Evolutionary conservation across 2,113 vertebrate genomes (phyloP).

Genomic region (Rafetus swinhoei): DNA sequence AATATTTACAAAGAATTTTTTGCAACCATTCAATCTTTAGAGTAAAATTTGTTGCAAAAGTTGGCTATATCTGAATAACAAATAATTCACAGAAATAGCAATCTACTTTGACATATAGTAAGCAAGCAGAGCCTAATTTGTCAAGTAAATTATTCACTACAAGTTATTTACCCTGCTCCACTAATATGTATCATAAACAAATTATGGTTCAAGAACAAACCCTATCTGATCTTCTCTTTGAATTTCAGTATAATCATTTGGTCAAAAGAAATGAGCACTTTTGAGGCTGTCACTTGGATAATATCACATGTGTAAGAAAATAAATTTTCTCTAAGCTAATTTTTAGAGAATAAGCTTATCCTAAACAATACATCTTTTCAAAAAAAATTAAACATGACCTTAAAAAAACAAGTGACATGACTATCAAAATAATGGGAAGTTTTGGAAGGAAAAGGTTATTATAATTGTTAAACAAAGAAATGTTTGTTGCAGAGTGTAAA

Average conservation of each 20-base stretch:
- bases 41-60: conserved; percentile 26
- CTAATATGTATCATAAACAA: conserved; percentile 48
- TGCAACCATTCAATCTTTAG: background rate
- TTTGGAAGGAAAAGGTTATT: background rate
- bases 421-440: background rate
- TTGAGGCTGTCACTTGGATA: background rate
- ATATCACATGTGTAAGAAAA: conserved; percentile 22
- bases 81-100: conserved; percentile 38
- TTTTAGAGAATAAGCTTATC: conserved; percentile 12
- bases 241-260: conserved; percentile 32
- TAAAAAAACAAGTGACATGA: background rate
- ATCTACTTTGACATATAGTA: conserved; percentile 21
- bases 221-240: background rate
- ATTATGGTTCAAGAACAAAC: conserved; percentile 27
- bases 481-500: background rate
- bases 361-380: conserved; percentile 1
- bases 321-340: background rate
- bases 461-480: background rate
- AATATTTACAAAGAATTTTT: conserved; percentile 23
- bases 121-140: conserved; percentile 38
- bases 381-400: background rate
- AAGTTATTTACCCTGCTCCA: conserved; percentile 42
- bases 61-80: conserved; percentile 21
- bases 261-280: background rate
- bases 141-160: conserved; percentile 55